Base-by-base conservation (phyloP, 1,140 invertebrate genomes). In the Micrasema minimum region DNA sequence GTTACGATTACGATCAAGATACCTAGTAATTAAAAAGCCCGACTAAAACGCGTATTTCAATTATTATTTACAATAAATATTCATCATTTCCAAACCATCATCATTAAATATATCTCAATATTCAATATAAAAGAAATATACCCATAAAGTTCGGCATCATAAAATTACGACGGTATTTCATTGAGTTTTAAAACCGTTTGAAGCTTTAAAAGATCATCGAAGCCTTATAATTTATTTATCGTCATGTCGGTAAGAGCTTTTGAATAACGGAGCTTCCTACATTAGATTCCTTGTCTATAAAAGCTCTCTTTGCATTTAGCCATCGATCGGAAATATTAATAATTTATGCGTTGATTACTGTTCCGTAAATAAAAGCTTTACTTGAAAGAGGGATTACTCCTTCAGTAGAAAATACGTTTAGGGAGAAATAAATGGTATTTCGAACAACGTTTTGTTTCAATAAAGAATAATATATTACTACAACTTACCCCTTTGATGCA, bases 211-310 rank as follows among this genome's bases (percentile, higher is more conserved):
- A 37, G 26, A 26, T 37, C 26, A 37, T n/a, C 51, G 26, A 55
- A 23, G 23, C 51, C 51, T 55, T 14, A 55, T 55, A 37, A 55
- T 35, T n/a, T 18, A 55, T 55, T 55, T 55, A 55, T 37, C 14
- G 7, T 55, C 26, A 16, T 31, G 5, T n/a, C n/a, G 26, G 26
- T 16, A 23, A 35, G 26, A 31, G 51, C 12, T 55, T 55, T 55
- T 55, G 12, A 55, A 55, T 37, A 55, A 37, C 10, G 26, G 12
- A 53, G 22, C 51, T 55, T 31, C 51, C 26, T 31, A 31, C 9
- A 14, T 55, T 55, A 3, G 26, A 11, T 55, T 55, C 51, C 51
- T 10, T 31, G 10, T 26, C 23, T 31, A 7, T 31, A 31, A 31
- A 55, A 26, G 4, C 20, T n/a, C 51, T 16, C 26, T 55, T 35